phyloP scores from a whole-genome alignment of 2,113 vertebrate genomes.

The Chinchilla lanigera region DNA sequence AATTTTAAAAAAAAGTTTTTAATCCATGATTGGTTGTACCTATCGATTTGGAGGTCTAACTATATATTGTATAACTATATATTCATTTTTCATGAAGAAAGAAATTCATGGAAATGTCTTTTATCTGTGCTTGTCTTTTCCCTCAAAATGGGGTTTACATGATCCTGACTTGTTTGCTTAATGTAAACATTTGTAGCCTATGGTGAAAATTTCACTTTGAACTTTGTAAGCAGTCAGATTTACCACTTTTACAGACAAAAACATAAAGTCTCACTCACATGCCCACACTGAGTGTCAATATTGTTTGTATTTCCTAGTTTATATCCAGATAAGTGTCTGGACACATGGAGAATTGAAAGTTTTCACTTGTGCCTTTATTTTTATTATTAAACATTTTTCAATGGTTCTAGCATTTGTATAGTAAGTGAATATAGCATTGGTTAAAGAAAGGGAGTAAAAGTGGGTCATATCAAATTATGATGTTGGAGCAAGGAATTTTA shows the following conservation, averaged over 20 bases:
- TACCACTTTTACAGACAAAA: background rate
- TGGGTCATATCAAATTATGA: background rate
- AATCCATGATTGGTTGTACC: background rate
- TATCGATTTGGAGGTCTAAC: background rate
- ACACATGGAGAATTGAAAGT: background rate
- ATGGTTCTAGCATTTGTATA: background rate
- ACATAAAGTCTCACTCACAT: constrained; percentile 8
- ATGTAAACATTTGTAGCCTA: constrained; percentile 9
- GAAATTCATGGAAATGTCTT: background rate
- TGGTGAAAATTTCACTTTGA: constrained; percentile 38
- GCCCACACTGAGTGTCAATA: background rate
- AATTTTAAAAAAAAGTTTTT: background rate
- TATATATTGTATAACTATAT: background rate
- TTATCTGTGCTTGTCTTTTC: background rate
- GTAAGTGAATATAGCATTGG: background rate
- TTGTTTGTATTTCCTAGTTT: constrained; percentile 3
- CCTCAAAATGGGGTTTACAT: background rate
- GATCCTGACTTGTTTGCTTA: constrained; percentile 10
- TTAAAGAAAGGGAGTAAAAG: constrained; percentile 47
- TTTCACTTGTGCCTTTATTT: constrained; percentile 48
- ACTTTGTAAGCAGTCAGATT: constrained; percentile 39
- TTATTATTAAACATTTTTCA: constrained; percentile 57
- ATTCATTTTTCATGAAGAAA: background rate
- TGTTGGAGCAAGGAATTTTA: constrained; percentile 37
- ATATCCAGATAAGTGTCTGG: constrained; percentile 19